A percentile compares a stretch with the other conserved stretches of the same genome.
Conservation (phyloP, 2,888 invertebrate species). For the Chamaedrilus cognettii region DNA sequence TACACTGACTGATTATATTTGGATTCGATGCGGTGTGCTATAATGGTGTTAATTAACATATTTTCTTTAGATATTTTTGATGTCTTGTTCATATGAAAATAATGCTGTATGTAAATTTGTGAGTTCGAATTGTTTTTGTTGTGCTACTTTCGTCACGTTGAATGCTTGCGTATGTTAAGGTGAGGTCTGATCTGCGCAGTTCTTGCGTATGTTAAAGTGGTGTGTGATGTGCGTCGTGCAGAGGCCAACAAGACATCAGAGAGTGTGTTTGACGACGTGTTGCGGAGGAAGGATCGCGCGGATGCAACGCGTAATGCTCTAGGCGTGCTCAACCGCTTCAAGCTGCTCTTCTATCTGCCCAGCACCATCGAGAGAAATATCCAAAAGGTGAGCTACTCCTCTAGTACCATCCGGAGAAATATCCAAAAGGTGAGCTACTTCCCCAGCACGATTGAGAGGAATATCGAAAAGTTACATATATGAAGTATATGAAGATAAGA, state of each 20-base stretch:
- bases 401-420: slow-evolving; percentile 90
- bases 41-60: too few relatives aligned
- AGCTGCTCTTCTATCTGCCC: slow-evolving; percentile 94
- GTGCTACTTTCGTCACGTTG: background rate
- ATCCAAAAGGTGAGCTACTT: slow-evolving; percentile 84
- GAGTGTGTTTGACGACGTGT: slow-evolving; percentile 88
- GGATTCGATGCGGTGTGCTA: too few relatives aligned
- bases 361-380: slow-evolving; percentile 93
- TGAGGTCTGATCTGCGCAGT: too few relatives aligned
- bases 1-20: too few relatives aligned
- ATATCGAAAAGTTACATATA: slow-evolving; percentile 86
- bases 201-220: too few relatives aligned
- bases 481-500: too few relatives aligned
- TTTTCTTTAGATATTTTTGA: too few relatives aligned
- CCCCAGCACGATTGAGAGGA: slow-evolving; percentile 90
- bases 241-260: slow-evolving; percentile 91
- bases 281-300: slow-evolving; percentile 89
- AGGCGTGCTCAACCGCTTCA: slow-evolving; percentile 87
- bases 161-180: too few relatives aligned
- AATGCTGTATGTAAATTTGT: too few relatives aligned
- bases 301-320: slow-evolving; percentile 95
- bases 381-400: slow-evolving; percentile 80
- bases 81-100: too few relatives aligned
- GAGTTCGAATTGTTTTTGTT: too few relatives aligned
- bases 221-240: slow-evolving; percentile 59